phyloP scores from a whole-genome alignment of 2,888 invertebrate genomes.

The Sinopyrophorus schimmeli region DNA sequence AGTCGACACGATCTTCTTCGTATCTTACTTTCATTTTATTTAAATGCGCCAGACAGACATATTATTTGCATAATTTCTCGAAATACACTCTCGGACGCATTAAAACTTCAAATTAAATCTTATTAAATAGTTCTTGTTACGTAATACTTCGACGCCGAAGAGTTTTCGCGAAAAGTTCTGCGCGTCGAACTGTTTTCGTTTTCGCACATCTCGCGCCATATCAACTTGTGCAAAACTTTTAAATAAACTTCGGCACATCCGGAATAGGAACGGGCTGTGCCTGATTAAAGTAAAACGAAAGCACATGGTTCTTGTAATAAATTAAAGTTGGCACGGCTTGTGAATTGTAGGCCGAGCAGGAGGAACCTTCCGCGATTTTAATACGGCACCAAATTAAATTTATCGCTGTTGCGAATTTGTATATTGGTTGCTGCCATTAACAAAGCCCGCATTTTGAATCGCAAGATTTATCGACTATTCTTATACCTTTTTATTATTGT shows the following conservation, averaged over 20 bases:
- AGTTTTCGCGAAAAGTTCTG: no score
- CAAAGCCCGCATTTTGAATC: conserved; percentile 5
- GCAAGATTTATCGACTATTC: conserved; percentile 10
- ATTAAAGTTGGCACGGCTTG: conserved; percentile 7
- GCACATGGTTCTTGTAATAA: conserved; percentile 4
- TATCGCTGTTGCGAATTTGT: conserved; percentile 12
- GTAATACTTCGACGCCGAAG: no score
- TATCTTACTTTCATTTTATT: conserved; percentile 1
- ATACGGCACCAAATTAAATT: conserved; percentile 12
- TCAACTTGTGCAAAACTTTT: neutral
- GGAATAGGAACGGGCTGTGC: no score
- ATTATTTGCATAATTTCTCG: no score
- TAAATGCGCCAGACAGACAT: no score
- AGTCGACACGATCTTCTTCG: neutral
- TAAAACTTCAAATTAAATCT: no score
- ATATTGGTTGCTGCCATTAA: conserved; percentile 9
- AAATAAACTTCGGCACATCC: conserved; percentile 2
- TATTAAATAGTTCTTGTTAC: neutral
- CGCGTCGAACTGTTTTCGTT: neutral
- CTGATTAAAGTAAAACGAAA: conserved; percentile 5
- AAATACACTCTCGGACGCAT: neutral
- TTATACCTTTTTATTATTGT: conserved; percentile 9
- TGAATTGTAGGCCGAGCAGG: conserved; percentile 6
- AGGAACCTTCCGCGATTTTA: conserved; percentile 6
- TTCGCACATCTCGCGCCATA: neutral